Base-by-base conservation (phyloP, 1,140 invertebrate genomes). In the Drosophila auraria region DNA sequence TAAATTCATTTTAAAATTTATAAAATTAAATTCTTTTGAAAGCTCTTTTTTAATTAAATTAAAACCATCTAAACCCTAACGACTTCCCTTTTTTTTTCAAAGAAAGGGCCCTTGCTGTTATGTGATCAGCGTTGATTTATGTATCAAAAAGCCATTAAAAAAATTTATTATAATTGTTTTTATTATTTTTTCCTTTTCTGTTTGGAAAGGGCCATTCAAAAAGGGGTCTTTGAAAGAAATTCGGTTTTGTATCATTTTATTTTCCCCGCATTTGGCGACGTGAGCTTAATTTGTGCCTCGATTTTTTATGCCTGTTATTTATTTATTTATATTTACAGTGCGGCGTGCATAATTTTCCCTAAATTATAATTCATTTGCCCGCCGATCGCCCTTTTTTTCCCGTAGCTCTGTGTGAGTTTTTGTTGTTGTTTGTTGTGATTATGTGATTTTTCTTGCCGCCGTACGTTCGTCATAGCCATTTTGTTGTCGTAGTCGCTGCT, bases 321-420 rank as follows among this genome's bases (percentile, higher is more conserved):
- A 76, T 76, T 87, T 87, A 89, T 83, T 78, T 87, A 78, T 84
- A 78, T 78, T 82, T 81, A 79, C 78, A 79, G 86, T 72, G 86
- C 72, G 60, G 82, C 68, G 82, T 86, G 86, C 86, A 86, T 90
- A 90, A 90, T 90, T 90, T 90, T 90, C 86, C 86, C 86, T 90
- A 90, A 90, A 90, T 90, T 90, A 86, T 90, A 90, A 90, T 86
- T 86, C 79, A 82, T 66, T 90, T 82, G 63, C 64, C n/a, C 42
- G 73, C 47, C 69, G 62, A 80, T 69, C 70, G 78, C 53, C 57
- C 64, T 40, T 66, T 38, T 75, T 64, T 45, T 44, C 25, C n/a
- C 23, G 14, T 36, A 8, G 47, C 20, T 7, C 15, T 11, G 49
- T 57, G 50, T n/a, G 20, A 33, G 60, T n/a, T 64, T 44, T 6